Conservation (phyloP, 2,113 vertebrate species). For the Parus major region DNA sequence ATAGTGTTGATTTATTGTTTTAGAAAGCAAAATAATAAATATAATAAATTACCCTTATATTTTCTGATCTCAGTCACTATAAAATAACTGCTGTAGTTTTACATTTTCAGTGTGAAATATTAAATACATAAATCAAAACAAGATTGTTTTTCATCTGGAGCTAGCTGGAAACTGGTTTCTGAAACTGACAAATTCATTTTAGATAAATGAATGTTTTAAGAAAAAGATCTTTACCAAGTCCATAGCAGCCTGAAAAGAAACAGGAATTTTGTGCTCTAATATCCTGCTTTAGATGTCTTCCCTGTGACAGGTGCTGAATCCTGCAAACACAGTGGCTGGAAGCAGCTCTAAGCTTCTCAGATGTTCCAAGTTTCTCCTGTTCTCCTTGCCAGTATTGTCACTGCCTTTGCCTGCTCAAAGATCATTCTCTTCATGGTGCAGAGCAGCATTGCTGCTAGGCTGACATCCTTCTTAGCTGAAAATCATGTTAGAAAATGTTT, state of each 20-base stretch:
- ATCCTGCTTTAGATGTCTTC: conserved; percentile 20
- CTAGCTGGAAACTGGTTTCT: conserved; percentile 78
- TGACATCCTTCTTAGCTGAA: conserved; percentile 43
- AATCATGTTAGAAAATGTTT: not conserved
- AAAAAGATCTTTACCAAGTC: conserved; percentile 67
- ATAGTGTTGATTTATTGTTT: conserved; percentile 88
- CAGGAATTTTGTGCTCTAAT: conserved; percentile 21
- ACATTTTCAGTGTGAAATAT: conserved; percentile 91
- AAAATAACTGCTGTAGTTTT: conserved; percentile 81
- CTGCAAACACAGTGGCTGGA: not conserved
- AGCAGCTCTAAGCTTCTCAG: conserved; percentile 18
- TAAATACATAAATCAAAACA: conserved; percentile 95
- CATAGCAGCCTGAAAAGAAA: conserved; percentile 40
- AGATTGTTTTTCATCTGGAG: conserved; percentile 82
- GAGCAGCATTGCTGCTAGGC: not conserved
- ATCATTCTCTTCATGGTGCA: not conserved
- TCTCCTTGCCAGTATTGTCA: not conserved
- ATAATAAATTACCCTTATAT: conserved; percentile 89
- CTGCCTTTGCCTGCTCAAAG: not conserved
- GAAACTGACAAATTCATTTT: conserved; percentile 89
- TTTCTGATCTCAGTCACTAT: conserved; percentile 84
- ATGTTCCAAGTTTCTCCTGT: not conserved
- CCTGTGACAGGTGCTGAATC: not conserved
- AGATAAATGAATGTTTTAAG: conserved; percentile 80
- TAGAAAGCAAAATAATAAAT: conserved; percentile 95